Percentiles rank a stretch among this genome's conserved stretches.
These are phyloP conservation scores for Chlorospingus semifuscus DNA, from an alignment of 2,797 vertebrate genomes.

Conservation along the genomic window DNA sequence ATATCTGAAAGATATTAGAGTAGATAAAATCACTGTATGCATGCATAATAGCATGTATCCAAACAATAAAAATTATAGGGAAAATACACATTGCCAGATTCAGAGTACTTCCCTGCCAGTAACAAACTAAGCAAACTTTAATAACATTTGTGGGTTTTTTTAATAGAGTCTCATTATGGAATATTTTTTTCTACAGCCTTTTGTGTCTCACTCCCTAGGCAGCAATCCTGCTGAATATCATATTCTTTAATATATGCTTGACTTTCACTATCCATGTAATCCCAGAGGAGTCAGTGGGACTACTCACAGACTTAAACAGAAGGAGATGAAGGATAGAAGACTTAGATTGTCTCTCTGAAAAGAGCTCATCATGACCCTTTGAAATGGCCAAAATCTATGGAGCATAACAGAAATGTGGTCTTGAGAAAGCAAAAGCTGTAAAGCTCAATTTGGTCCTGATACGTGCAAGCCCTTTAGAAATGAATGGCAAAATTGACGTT, in stretches of 20 bases:
- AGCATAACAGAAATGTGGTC: neutral
- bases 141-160: neutral
- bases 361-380: neutral
- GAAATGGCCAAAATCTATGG: neutral
- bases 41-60: neutral
- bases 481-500: neutral
- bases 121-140: neutral
- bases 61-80: neutral
- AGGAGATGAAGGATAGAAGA: neutral
- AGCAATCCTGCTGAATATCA: neutral
- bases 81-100: neutral
- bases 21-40: neutral
- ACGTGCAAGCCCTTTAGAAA: neutral
- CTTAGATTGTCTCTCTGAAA: neutral
- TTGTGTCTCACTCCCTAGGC: neutral
- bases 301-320: neutral
- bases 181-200: neutral
- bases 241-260: neutral
- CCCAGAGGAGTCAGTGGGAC: neutral
- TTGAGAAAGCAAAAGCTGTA: neutral
- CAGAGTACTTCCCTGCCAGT: neutral
- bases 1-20: conserved; percentile 12
- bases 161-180: neutral
- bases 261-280: neutral
- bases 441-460: neutral